Evolutionary conservation across 2,888 invertebrate genomes (phyloP).

Genomic region (Drosophila algonquin): DNA sequence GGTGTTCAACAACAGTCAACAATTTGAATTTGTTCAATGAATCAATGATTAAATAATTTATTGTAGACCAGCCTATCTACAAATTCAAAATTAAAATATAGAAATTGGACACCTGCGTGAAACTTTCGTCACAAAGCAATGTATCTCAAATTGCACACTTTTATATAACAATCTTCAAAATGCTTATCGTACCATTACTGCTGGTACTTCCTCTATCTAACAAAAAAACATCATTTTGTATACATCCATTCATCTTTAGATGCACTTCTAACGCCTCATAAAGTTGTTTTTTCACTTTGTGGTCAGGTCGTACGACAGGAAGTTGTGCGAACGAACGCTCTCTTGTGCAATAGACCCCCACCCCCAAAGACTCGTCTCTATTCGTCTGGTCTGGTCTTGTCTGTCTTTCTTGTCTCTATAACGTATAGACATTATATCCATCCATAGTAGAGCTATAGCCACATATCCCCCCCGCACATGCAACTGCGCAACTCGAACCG

Average conservation of each 20-base stretch:
- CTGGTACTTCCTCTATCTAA: neutral
- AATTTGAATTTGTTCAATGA: too few relatives aligned
- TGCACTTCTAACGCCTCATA: constrained; percentile 38
- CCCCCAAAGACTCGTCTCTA: constrained; percentile 20
- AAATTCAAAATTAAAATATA: neutral
- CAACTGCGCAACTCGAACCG: constrained; percentile 70
- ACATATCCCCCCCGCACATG: constrained; percentile 25
- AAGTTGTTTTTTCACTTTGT: constrained; percentile 7
- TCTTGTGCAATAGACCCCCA: constrained; percentile 60
- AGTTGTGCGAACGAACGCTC: constrained; percentile 40
- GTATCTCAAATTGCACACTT: neutral
- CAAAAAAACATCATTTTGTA: neutral
- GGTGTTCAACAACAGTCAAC: too few relatives aligned
- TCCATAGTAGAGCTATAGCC: constrained; percentile 15
- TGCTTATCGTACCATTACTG: neutral
- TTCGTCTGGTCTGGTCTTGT: constrained; percentile 15
- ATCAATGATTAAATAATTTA: too few relatives aligned
- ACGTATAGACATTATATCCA: constrained; percentile 44
- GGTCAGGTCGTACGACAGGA: constrained; percentile 57
- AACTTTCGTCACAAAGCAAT: too few relatives aligned
- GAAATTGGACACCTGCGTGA: too few relatives aligned
- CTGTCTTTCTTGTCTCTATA: constrained; percentile 36
- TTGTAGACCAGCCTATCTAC: too few relatives aligned
- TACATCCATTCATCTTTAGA: neutral
- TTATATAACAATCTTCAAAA: neutral